Evolutionary conservation across 2,888 invertebrate species (phyloP).

Genomic region (Hartigia nigra): DNA sequence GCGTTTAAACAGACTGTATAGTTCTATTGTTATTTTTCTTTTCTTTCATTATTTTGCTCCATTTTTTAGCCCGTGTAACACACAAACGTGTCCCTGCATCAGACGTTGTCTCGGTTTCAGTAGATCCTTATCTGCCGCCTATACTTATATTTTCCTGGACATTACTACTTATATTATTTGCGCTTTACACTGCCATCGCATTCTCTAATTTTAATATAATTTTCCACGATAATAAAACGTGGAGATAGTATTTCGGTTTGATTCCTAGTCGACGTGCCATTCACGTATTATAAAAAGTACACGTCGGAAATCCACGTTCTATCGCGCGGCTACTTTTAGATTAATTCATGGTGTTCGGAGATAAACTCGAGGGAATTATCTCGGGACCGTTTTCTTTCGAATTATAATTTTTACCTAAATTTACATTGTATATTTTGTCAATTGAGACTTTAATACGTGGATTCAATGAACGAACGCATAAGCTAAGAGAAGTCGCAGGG

Average conservation of each 20-base stretch:
- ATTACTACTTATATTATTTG: not conserved
- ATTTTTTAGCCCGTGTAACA: not conserved
- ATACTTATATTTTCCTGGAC: not conserved
- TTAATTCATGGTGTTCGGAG: not conserved
- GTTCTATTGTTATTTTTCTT: not conserved
- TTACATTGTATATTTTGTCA: not conserved
- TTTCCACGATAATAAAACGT: not conserved
- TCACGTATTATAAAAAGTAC: not conserved
- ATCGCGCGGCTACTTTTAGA: not conserved
- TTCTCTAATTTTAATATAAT: not conserved
- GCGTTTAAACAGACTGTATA: not conserved
- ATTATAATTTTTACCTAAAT: not conserved
- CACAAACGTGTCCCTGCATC: not conserved
- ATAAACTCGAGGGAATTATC: not conserved
- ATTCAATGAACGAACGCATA: not conserved
- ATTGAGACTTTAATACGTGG: not conserved
- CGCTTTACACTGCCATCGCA: not conserved
- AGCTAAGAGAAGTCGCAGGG: not conserved
- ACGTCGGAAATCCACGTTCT: not conserved
- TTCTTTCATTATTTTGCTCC: not conserved
- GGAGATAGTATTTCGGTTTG: not conserved
- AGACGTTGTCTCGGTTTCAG: not conserved
- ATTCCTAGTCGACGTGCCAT: not conserved
- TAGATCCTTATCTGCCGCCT: not conserved
- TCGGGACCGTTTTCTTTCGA: not conserved